phyloP scores from a whole-genome alignment of 2,113 vertebrate genomes.

The Anolis carolinensis region DNA sequence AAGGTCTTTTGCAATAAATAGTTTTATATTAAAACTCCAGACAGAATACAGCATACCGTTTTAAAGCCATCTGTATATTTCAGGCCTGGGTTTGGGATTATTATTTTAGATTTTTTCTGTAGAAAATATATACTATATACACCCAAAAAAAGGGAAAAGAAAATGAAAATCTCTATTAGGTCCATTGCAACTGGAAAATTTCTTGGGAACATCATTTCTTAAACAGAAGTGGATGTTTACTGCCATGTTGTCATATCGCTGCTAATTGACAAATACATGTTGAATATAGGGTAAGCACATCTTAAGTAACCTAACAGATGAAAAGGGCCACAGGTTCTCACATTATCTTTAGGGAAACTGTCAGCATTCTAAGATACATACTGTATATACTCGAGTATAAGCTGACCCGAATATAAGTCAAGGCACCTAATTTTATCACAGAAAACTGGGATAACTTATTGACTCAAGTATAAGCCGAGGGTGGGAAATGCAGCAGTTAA shows the following conservation, averaged over 20 bases:
- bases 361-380: not conserved
- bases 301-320: not conserved
- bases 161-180: no score
- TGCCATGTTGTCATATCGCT: not conserved
- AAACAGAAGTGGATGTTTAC: not conserved
- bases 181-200: not conserved
- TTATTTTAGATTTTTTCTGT: slow-evolving; percentile 47
- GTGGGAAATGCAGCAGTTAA: no score
- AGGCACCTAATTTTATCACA: no score
- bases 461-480: no score
- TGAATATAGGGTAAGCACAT: not conserved
- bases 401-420: no score
- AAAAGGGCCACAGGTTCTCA: not conserved
- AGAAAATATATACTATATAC: slow-evolving; percentile 31
- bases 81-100: slow-evolving; percentile 29
- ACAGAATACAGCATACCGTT: slow-evolving; percentile 42
- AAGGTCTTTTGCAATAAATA: slow-evolving; percentile 55
- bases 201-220: not conserved
- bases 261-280: not conserved
- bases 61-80: slow-evolving; percentile 54
- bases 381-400: no score
- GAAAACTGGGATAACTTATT: no score
- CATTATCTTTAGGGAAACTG: not conserved
- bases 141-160: slow-evolving; percentile 16
- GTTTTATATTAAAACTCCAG: slow-evolving; percentile 34